Evolutionary conservation across 2,797 vertebrate species (phyloP), one percentile per base, ranked within the genome.

Genomic region (Martes flavigula): DNA sequence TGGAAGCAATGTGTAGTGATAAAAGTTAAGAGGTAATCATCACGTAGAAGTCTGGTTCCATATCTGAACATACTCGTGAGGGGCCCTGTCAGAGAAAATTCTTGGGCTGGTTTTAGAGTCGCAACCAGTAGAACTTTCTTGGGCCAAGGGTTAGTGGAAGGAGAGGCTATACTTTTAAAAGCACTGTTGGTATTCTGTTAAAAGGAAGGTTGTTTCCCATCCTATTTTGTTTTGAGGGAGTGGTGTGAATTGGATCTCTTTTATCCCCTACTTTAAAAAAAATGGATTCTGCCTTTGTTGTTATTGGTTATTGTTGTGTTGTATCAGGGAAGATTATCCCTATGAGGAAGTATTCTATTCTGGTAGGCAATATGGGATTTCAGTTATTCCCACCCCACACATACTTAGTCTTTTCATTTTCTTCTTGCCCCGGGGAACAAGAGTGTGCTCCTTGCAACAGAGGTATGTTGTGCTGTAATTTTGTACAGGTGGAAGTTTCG

Each of bases 401-500:
- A 11, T 4, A 48, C 9, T 82, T 40, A 13, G 32, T 70, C 64
- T 94, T 94, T 93, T 79, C 93, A 73, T 56, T 91, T 73, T 90
- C 92, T 89, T 86, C 58, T 94, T 78, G n/a, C 88, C 88, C 25
- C 3, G 82, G 30, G 54, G 9, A 87, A 82, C 17, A 40, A 86
- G 87, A 73, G 32, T 15, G 23, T 56, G 32, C 88, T 93, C n/a
- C 43, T 82, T 43, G 77, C 21, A 25, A 87, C 85, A 15, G 58
- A 97, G 97, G 96, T 98, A 97, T 32, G 94, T 81, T 38, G 23
- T 46, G 48, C 72, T 72, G 3, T 40, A 35, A 40, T 62, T 78
- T 78, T 72, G 68, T 68, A 64, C 12, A 30, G 46, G 51, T 56
- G 51, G n/a, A n/a, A 92, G 17, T 62, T 60, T 43, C 2, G 32